phyloP scores from a whole-genome alignment of 2,113 vertebrate genomes.

The Melanerpes formicivorus region DNA sequence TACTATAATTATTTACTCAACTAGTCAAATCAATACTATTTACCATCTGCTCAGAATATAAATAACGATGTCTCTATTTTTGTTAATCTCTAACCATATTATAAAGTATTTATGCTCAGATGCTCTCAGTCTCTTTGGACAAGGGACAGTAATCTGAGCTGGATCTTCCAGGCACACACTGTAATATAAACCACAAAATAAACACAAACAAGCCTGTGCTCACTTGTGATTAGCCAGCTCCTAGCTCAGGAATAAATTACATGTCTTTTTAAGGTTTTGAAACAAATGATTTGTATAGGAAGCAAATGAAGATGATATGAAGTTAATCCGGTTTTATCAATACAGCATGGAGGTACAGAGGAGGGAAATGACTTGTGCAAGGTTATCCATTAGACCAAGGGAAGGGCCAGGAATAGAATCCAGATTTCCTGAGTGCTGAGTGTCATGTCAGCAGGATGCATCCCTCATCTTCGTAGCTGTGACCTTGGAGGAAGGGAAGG shows the following conservation, averaged over 20 bases:
- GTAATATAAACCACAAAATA: not conserved
- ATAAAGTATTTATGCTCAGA: not conserved
- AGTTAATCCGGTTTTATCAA: not conserved
- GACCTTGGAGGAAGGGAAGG: conserved; percentile 24
- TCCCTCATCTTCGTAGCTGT: not conserved
- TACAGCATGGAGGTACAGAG: not conserved
- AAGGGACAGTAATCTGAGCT: not conserved
- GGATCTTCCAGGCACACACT: not conserved
- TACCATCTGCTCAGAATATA: not conserved
- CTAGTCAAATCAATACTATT: not conserved
- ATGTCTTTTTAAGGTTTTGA: not conserved
- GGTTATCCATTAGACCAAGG: not conserved
- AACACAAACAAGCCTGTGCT: not conserved
- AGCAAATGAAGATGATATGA: not conserved
- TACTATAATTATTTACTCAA: not conserved
- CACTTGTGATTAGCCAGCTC: not conserved
- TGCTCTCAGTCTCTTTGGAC: not conserved
- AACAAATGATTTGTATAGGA: not conserved
- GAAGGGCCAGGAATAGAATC: conserved; percentile 36
- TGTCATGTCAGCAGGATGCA: conserved; percentile 26
- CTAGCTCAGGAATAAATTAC: not conserved
- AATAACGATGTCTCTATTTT: not conserved
- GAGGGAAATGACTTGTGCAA: not conserved
- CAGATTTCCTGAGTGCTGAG: conserved; percentile 37
- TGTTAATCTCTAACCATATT: not conserved